phyloP scores from a whole-genome alignment of 2,888 invertebrate genomes.

The Rotaria socialis region DNA sequence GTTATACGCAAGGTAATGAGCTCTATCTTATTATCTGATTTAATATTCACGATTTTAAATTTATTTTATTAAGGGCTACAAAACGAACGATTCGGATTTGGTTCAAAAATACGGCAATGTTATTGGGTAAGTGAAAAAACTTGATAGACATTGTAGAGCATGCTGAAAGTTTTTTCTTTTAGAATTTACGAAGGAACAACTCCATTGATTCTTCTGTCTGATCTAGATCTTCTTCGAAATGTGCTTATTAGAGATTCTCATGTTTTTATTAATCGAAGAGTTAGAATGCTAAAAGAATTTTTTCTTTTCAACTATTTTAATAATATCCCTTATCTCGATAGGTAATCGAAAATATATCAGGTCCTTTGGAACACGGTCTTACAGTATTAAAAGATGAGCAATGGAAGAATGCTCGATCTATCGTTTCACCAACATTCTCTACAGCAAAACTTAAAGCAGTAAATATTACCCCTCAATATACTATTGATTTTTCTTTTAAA shows the following conservation, averaged over 20 bases:
- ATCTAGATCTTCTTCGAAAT: not conserved
- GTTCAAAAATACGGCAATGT: not conserved
- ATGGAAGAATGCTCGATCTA: conserved; percentile 46
- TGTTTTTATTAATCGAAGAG: not conserved
- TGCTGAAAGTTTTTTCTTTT: not conserved
- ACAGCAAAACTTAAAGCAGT: conserved; percentile 42
- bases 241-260: conserved; percentile 18
- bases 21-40: no score
- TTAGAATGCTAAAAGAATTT: not conserved
- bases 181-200: conserved; percentile 10
- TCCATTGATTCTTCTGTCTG: not conserved
- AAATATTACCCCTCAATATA: not conserved
- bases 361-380: conserved; percentile 38
- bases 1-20: not conserved
- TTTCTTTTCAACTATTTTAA: no score
- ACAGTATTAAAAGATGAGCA: conserved; percentile 42
- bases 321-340: no score
- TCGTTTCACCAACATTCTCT: conserved; percentile 40
- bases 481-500: not conserved
- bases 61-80: not conserved
- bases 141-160: not conserved
- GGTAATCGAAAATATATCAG: not conserved
- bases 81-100: not conserved
- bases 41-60: no score
- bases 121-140: not conserved